A percentile compares a stretch with the other conserved stretches of the same genome.
These are phyloP conservation scores for Tychaedon coryphoeus DNA, from an alignment of 2,113 vertebrate genomes.

Conservation along the genomic window DNA sequence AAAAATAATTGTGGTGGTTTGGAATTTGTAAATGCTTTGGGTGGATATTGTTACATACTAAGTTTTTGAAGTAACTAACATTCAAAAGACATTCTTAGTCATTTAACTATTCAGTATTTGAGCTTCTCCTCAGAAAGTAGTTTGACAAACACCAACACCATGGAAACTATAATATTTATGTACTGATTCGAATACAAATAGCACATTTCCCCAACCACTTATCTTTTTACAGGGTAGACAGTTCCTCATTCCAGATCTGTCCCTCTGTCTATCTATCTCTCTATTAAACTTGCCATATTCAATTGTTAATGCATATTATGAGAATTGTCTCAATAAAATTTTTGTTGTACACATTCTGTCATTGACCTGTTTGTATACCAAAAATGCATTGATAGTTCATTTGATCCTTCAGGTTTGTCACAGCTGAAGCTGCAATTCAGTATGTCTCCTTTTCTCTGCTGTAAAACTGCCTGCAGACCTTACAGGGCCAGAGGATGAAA, in stretches of 20 bases:
- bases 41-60: slow-evolving; percentile 58
- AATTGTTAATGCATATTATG: not conserved
- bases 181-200: slow-evolving; percentile 25
- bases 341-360: not conserved
- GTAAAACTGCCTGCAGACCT: not conserved
- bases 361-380: not conserved
- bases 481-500: not conserved
- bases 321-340: not conserved
- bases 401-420: not conserved
- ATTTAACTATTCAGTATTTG: slow-evolving; percentile 59
- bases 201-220: slow-evolving; percentile 32
- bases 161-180: slow-evolving; percentile 65
- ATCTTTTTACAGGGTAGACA: not conserved
- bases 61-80: slow-evolving; percentile 56
- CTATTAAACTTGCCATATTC: not conserved
- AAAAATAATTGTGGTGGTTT: slow-evolving; percentile 67
- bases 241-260: slow-evolving; percentile 53
- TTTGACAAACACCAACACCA: slow-evolving; percentile 57
- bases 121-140: slow-evolving; percentile 52
- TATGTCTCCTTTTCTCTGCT: not conserved
- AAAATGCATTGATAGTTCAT: not conserved
- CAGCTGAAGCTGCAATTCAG: not conserved
- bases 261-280: not conserved
- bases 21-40: slow-evolving; percentile 59
- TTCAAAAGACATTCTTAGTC: slow-evolving; percentile 50